Conservation (phyloP, 2,888 invertebrate species). For the Chesias legatella region DNA sequence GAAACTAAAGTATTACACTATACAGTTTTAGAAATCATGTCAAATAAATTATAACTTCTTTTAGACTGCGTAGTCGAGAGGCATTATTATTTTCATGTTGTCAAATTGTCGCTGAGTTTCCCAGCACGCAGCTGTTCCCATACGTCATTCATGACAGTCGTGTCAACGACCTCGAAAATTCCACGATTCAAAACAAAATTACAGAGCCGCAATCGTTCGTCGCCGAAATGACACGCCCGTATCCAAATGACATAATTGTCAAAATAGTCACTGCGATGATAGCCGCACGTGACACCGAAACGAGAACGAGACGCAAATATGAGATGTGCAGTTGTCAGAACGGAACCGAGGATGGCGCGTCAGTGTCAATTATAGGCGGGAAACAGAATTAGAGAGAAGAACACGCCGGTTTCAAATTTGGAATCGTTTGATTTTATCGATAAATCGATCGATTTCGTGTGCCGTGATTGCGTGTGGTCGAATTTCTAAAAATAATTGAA, state of each 20-base stretch:
- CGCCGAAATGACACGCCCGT: slow-evolving; percentile 77
- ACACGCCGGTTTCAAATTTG: slow-evolving; percentile 73
- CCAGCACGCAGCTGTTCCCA: slow-evolving; percentile 69
- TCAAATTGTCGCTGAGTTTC: slow-evolving; percentile 31
- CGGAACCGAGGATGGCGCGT: slow-evolving; percentile 60
- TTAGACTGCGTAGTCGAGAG: no score
- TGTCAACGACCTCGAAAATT: slow-evolving; percentile 70
- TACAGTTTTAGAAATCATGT: no score
- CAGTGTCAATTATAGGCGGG: slow-evolving; percentile 79
- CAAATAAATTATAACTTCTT: no score
- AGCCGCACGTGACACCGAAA: slow-evolving; percentile 72
- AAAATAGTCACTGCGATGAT: slow-evolving; percentile 76
- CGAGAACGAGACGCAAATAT: slow-evolving; percentile 45
- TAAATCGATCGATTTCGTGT: slow-evolving; percentile 74
- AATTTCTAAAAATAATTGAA: slow-evolving; percentile 74
- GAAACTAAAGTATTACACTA: no score
- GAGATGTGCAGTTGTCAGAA: slow-evolving; percentile 27
- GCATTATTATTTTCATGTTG: slow-evolving; percentile 12
- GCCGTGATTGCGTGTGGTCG: slow-evolving; percentile 74
- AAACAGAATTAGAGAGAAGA: slow-evolving; percentile 76
- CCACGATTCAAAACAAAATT: slow-evolving; percentile 74
- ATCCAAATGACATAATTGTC: slow-evolving; percentile 80
- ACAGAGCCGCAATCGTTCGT: slow-evolving; percentile 72
- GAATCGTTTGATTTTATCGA: slow-evolving; percentile 78
- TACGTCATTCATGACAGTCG: slow-evolving; percentile 50